Conservation (phyloP, 1,140 invertebrate genomes). For the Oryzaephilus surinamensis region DNA sequence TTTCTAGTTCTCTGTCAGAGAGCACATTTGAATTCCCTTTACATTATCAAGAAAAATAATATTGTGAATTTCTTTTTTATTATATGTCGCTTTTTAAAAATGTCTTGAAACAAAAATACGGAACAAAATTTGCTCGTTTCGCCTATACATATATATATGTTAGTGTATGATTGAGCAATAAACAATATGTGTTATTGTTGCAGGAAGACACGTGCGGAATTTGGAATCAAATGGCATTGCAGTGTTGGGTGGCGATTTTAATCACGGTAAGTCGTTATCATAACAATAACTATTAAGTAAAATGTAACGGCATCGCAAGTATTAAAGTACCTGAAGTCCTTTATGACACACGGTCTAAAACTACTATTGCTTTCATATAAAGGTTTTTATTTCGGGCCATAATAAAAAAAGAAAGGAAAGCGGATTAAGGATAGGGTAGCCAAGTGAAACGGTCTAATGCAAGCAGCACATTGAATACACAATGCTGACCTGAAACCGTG, state of each 20-base stretch:
- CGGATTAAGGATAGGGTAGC: conserved; percentile 25
- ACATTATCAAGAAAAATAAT: too few relatives aligned
- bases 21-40: too few relatives aligned
- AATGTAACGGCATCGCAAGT: too few relatives aligned
- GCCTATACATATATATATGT: conserved; percentile 4
- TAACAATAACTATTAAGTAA: conserved; percentile 21
- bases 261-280: conserved; percentile 32
- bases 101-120: too few relatives aligned
- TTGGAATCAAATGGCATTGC: conserved; percentile 33
- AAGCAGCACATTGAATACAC: conserved; percentile 27
- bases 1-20: too few relatives aligned
- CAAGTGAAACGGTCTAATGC: conserved; percentile 25
- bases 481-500: conserved; percentile 18
- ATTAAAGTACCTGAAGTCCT: conserved; percentile 6
- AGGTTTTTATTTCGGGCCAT: conserved; percentile 24
- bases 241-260: conserved; percentile 31
- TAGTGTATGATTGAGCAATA: conserved; percentile 3
- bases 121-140: too few relatives aligned
- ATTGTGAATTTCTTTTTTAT: too few relatives aligned
- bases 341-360: conserved; percentile 1
- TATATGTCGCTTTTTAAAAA: too few relatives aligned
- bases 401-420: conserved; percentile 28
- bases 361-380: conserved; percentile 27
- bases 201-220: conserved; percentile 24
- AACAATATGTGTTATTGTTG: conserved; percentile 16